A percentile compares a stretch with the other conserved stretches of the same genome.
These are phyloP conservation scores for Hemithea aestivaria DNA, from an alignment of 2,888 invertebrate species.

Conservation along the genomic window DNA sequence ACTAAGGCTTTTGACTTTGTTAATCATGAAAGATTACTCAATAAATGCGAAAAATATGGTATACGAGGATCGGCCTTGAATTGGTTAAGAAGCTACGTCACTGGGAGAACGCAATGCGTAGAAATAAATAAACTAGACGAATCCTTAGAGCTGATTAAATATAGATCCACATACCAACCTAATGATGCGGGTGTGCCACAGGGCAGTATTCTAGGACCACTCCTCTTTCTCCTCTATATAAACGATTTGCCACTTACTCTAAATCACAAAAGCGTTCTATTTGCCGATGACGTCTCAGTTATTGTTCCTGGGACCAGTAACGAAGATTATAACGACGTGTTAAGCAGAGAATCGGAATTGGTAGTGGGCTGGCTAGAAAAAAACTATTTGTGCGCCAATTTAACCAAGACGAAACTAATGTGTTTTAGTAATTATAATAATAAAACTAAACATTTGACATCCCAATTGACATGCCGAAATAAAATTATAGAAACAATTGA, in stretches of 20 bases:
- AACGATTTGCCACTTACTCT: neutral
- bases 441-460: too few relatives aligned
- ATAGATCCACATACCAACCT: too few relatives aligned
- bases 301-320: neutral
- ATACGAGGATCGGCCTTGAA: neutral
- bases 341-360: too few relatives aligned
- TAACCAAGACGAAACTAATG: too few relatives aligned
- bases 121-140: neutral
- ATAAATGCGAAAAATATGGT: neutral
- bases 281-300: neutral
- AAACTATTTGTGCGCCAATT: too few relatives aligned
- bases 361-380: too few relatives aligned
- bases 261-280: neutral
- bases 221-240: neutral
- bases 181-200: neutral
- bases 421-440: too few relatives aligned
- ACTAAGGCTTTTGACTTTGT: constrained; percentile 1
- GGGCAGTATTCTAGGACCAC: neutral
- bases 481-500: too few relatives aligned
- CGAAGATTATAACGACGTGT: too few relatives aligned
- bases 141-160: too few relatives aligned
- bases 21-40: neutral
- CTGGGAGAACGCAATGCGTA: neutral
- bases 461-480: too few relatives aligned
- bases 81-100: neutral